phyloP scores from a whole-genome alignment of 2,113 vertebrate genomes.

The Amia ocellicauda region DNA sequence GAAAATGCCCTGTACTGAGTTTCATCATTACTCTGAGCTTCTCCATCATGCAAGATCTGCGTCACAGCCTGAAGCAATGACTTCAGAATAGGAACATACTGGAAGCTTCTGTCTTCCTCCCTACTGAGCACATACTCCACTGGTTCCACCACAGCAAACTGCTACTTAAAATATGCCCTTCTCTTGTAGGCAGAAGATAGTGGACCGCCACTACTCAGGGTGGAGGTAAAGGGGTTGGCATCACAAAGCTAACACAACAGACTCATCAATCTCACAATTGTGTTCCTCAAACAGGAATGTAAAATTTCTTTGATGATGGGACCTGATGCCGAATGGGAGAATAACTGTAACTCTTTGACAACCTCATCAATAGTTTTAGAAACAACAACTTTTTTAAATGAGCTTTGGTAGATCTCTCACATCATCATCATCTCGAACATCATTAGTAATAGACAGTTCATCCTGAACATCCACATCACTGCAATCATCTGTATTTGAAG shows the following conservation, averaged over 20 bases:
- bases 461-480: background rate
- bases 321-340: constrained; percentile 23
- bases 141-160: constrained; percentile 33
- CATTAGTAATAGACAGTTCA: constrained; percentile 11
- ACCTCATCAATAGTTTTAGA: constrained; percentile 29
- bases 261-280: constrained; percentile 15
- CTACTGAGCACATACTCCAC: constrained; percentile 24
- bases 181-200: constrained; percentile 27
- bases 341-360: constrained; percentile 24
- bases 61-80: constrained; percentile 32
- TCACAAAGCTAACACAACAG: constrained; percentile 25
- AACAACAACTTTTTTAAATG: constrained; percentile 13
- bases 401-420: constrained; percentile 18
- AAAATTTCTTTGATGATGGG: constrained; percentile 29
- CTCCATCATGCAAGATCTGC: constrained; percentile 18
- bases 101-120: constrained; percentile 23
- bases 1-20: constrained; percentile 21
- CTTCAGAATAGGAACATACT: constrained; percentile 31
- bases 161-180: constrained; percentile 23
- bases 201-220: constrained; percentile 10
- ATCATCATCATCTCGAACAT: constrained; percentile 1
- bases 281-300: constrained; percentile 27
- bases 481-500: constrained; percentile 18
- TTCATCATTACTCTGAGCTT: constrained; percentile 1
- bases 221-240: constrained; percentile 4